phyloP scores from a whole-genome alignment of 2,797 vertebrate species.

The Cryptoblepharus egeriae region DNA sequence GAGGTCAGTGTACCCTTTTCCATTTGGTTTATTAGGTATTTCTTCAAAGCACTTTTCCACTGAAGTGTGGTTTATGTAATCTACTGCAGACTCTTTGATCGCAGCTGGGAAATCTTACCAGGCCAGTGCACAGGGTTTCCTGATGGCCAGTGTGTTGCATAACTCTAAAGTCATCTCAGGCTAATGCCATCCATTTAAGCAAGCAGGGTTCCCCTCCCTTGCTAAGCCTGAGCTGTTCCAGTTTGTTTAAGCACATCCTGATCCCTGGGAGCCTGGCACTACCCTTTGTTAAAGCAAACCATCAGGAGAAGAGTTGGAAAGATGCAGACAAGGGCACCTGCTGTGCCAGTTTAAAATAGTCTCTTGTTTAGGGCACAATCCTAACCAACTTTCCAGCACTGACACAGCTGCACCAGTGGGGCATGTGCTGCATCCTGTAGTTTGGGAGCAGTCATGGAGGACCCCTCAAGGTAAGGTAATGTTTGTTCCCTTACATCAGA shows the following conservation, averaged over 20 bases:
- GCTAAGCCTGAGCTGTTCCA: constrained; percentile 34
- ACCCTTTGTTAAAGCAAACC: constrained; percentile 20
- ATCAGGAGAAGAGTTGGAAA: constrained; percentile 13
- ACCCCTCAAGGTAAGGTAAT: too few relatives aligned
- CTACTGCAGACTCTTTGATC: constrained; percentile 73
- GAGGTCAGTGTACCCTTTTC: constrained; percentile 25
- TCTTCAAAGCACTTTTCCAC: constrained; percentile 67
- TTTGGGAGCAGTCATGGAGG: too few relatives aligned
- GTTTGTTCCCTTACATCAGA: too few relatives aligned
- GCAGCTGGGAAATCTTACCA: constrained; percentile 70
- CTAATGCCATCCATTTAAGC: constrained; percentile 53
- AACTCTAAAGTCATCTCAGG: constrained; percentile 70
- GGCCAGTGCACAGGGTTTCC: constrained; percentile 69
- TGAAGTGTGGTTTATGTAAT: constrained; percentile 68
- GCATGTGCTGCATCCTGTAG: too few relatives aligned
- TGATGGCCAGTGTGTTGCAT: constrained; percentile 63
- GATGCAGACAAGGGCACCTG: constrained; percentile 7
- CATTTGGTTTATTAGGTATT: constrained; percentile 56
- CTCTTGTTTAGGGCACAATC: too few relatives aligned
- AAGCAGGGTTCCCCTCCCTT: constrained; percentile 52
- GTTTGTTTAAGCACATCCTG: constrained; percentile 53
- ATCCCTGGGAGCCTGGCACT: constrained; percentile 47
- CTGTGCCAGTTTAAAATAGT: background rate
- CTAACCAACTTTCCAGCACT: too few relatives aligned
- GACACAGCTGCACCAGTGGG: too few relatives aligned